A percentile compares a stretch with the other conserved stretches of the same genome.
phyloP scores from a whole-genome alignment of 2,113 vertebrate species.

The Lycaon pictus region DNA sequence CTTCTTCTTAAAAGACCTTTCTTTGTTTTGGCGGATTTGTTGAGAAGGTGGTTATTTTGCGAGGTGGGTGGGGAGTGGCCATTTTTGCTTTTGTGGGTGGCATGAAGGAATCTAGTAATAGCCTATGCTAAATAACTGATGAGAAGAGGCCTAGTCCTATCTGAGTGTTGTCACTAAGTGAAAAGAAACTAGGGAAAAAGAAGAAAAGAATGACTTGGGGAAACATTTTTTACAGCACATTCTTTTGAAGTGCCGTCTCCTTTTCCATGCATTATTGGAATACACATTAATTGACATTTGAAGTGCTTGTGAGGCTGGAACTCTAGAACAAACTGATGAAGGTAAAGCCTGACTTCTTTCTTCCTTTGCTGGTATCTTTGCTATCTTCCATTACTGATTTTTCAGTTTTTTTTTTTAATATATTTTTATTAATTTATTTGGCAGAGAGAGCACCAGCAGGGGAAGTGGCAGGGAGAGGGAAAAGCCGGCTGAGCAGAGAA shows the following conservation, averaged over 20 bases:
- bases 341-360: not conserved
- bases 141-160: not conserved
- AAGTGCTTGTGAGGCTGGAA: not conserved
- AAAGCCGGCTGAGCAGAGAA: no score
- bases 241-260: conserved; percentile 8
- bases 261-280: not conserved
- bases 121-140: not conserved
- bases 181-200: conserved; percentile 2
- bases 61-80: not conserved
- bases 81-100: conserved; percentile 5
- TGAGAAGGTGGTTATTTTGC: not conserved
- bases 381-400: not conserved
- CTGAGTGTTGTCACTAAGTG: not conserved
- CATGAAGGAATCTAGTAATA: not conserved
- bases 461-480: no score
- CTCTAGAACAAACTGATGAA: not conserved
- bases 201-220: not conserved
- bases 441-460: no score
- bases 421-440: no score
- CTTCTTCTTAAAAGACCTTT: not conserved
- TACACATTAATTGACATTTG: not conserved
- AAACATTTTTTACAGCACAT: not conserved
- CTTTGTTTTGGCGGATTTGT: not conserved
- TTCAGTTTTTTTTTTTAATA: not conserved
- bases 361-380: not conserved